These are phyloP conservation scores for Huso huso DNA, from an alignment of 2,797 vertebrate genomes.

Conservation along the genomic window DNA sequence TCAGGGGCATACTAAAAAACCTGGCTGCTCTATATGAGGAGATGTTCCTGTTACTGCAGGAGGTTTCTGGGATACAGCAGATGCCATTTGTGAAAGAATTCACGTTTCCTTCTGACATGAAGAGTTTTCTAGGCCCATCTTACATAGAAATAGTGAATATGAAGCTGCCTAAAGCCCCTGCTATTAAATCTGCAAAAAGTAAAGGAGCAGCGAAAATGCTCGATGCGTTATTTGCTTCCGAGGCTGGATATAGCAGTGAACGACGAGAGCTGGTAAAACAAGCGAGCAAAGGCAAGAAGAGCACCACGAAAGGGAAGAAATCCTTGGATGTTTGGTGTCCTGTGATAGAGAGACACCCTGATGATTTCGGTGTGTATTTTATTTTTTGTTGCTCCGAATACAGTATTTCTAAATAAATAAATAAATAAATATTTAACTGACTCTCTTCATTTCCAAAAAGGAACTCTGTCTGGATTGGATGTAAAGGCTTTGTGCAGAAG, in stretches of 20 bases:
- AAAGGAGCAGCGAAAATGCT: slow-evolving; percentile 2
- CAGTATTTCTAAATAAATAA: background rate
- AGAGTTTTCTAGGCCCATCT: slow-evolving; percentile 36
- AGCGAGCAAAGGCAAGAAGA: background rate
- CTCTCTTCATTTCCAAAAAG: slow-evolving; percentile 22
- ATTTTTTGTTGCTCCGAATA: background rate
- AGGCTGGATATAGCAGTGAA: background rate
- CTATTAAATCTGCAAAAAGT: background rate
- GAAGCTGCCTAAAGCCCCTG: background rate
- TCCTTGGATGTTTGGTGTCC: slow-evolving; percentile 47
- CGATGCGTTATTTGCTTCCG: slow-evolving; percentile 16
- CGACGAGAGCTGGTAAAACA: background rate
- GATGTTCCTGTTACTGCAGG: slow-evolving; percentile 35
- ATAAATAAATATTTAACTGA: background rate
- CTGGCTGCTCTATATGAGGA: slow-evolving; percentile 44
- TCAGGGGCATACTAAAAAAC: slow-evolving; percentile 43
- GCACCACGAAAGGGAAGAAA: background rate
- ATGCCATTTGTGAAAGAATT: slow-evolving; percentile 52
- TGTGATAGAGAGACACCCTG: slow-evolving; percentile 30
- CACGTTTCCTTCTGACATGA: slow-evolving; percentile 45
- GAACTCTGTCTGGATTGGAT: slow-evolving; percentile 8
- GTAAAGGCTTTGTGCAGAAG: slow-evolving; percentile 28
- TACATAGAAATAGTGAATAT: slow-evolving; percentile 19
- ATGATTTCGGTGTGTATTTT: slow-evolving; percentile 22
- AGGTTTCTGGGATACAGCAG: slow-evolving; percentile 36